Base-by-base conservation (phyloP, 2,797 vertebrate species). In the Melanotaenia pygmaea region DNA sequence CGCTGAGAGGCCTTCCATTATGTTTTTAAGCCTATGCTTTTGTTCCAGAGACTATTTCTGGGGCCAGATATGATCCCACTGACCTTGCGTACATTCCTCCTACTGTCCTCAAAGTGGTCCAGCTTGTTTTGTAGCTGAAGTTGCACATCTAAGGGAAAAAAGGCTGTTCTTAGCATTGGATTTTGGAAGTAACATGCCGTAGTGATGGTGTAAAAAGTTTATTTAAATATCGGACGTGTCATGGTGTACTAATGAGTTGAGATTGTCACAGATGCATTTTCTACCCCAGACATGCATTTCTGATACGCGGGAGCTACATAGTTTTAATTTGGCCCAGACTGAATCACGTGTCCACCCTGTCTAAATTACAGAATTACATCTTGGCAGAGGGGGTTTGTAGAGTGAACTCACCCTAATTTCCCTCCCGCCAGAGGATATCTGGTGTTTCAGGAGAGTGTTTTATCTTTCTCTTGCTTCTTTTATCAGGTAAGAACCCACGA, bases 331-430 rank as follows among this genome's bases (percentile, higher is more conserved):
- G 87, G 83, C 88, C 72, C 71, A 71, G 72, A 30, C 83, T 86
- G 86, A 30, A 30, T 30, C 30, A 30, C 30, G 30, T 30, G 65
- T 91, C 83, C 83, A 83, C 90, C 88, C 81, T 92, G 85, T 86
- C 83, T 79, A 88, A 93, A 92, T 92, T 83, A 91, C 87, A 87
- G 88, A 86, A 91, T 89, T 87, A 84, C 80, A 80, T 92, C 88
- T 90, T 93, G 91, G 93, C 92, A 83, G 81, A 67, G 77, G 78
- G 62, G 56, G 62, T 73, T 90, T 90, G 77, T 75, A 61, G 65
- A 86, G 72, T 74, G 72, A 84, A 80, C 61, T 86, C 72, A 84
- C 81, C 76, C 72, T 92, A 89, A 90, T 92, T 92, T 89, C 67
- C 79, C 82, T 81, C 57, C 71, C 79, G 85, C 86, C 76, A 86